These are phyloP conservation scores for Herpetotheres cachinnans DNA, from an alignment of 2,113 vertebrate species.

Conservation along the genomic window DNA sequence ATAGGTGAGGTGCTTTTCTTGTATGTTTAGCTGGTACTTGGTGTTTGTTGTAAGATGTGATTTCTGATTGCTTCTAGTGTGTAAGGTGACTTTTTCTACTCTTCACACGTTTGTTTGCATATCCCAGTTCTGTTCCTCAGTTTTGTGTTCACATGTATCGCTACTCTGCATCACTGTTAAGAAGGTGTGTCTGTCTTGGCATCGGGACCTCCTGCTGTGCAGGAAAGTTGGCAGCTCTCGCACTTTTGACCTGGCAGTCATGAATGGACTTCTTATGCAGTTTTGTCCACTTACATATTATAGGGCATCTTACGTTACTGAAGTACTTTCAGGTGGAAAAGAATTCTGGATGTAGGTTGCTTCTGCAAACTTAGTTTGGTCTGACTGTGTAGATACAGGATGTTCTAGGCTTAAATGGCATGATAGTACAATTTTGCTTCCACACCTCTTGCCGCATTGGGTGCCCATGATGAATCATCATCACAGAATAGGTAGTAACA, in stretches of 20 bases:
- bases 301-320: neutral
- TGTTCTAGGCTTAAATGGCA: neutral
- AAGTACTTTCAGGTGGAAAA: neutral
- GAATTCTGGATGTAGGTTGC: neutral
- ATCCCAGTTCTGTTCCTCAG: neutral
- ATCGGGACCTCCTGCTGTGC: neutral
- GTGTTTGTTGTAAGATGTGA: neutral
- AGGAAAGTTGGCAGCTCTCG: neutral
- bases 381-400: neutral
- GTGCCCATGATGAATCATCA: neutral
- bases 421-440: neutral
- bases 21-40: neutral
- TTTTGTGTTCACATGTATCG: neutral
- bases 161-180: neutral
- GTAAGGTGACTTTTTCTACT: neutral
- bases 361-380: neutral
- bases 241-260: neutral
- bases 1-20: neutral
- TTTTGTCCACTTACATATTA: neutral
- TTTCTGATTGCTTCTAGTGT: neutral
- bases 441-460: rapidly evolving
- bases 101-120: neutral
- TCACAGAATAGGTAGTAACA: neutral
- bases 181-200: neutral
- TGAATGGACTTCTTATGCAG: neutral